Evolutionary conservation across 1,140 invertebrate genomes (phyloP).

Genomic region (Theocolax elegans): DNA sequence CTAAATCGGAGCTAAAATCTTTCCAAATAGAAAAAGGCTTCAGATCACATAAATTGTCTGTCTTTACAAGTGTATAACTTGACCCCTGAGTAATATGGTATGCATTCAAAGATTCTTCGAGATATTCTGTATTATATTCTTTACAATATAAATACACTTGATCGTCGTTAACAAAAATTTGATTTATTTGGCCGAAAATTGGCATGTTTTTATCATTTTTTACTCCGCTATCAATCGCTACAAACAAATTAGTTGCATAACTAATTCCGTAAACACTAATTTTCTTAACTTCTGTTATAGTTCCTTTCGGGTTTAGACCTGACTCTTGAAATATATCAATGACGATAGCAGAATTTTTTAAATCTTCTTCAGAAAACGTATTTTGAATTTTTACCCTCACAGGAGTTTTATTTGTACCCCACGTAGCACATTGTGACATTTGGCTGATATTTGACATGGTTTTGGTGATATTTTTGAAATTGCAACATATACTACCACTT

Average conservation of each 20-base stretch:
- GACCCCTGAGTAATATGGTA: not conserved
- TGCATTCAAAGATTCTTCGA: slow-evolving; percentile 12
- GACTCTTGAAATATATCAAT: not conserved
- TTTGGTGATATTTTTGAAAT: slow-evolving; percentile 14
- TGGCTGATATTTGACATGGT: not conserved
- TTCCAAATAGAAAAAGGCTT: slow-evolving; percentile 1
- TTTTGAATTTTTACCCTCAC: not conserved
- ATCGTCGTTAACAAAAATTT: not conserved
- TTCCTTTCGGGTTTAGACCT: not conserved
- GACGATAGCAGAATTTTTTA: not conserved
- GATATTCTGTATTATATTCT: not conserved
- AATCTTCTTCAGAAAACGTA: not conserved
- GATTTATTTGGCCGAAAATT: not conserved
- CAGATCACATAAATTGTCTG: not conserved
- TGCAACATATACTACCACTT: not conserved
- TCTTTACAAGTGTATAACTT: not conserved
- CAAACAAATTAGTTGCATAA: not conserved
- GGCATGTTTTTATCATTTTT: not conserved
- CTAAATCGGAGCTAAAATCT: not conserved
- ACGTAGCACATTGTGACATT: not conserved
- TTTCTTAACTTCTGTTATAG: not conserved
- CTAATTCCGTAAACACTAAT: not conserved
- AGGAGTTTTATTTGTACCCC: not conserved
- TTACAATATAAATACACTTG: too few relatives aligned
- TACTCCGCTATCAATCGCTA: not conserved